Evolutionary conservation across 2,888 invertebrate genomes (phyloP), one percentile per base, ranked within the genome.

Genomic region (Dermolepida albohirtum): DNA sequence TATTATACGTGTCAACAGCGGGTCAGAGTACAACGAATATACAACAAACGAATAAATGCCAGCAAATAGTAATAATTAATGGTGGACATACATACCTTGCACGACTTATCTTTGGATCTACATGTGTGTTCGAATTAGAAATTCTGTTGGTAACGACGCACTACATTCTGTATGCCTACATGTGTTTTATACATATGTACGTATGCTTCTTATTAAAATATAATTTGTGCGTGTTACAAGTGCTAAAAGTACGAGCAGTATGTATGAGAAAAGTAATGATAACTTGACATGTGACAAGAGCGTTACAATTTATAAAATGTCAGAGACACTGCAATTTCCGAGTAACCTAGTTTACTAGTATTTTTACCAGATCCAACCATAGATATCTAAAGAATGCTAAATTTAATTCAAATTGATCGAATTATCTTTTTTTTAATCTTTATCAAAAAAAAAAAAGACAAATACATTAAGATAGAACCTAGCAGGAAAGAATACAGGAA

Each of bases 91-190:
- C 12, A 59, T 59, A 59, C 12, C 59, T 44, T 27, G 59, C 27
- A 29, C 29, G 29, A 44, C 59, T 76, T 78, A 78, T 78, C 77
- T 76, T 69, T 66, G 73, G 65, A 79, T 80, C 80, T 73, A 76
- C 78, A 77, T 78, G 78, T 79, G 78, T 77, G 78, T 78, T 75
- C 79, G 76, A 78, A 79, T 79, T 77, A 78, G 70, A 74, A 76
- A 79, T 79, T 76, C 78, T 74, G 74, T 72, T 73, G 74, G 71
- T 69, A 72, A 73, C 75, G 34, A 74, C 77, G 71, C 22, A 64
- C 16, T 39, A 54, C 39, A 17, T 54, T 59, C 59, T 8, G 29
- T 41, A 16, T 43, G 22, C 14, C 7, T 41, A 22, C 47, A 59
- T 47, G 59, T 59, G 59, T 59, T 47, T 59, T 47, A 34, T 59